Conservation (phyloP, 2,888 invertebrate species). For the Nineta flava region DNA sequence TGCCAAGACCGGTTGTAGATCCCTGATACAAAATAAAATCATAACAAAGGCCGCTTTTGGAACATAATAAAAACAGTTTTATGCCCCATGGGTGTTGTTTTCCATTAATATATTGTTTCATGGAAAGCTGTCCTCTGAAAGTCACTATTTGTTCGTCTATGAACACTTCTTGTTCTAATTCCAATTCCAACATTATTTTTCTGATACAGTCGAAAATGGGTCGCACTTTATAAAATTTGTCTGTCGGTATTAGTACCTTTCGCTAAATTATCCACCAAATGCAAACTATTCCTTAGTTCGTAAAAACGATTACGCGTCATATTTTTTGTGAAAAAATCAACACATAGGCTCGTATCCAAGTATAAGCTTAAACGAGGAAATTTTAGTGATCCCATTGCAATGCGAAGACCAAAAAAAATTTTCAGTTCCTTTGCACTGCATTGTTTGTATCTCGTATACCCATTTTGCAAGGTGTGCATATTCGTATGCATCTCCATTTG, state of each 20-base stretch:
- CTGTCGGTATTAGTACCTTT: neutral
- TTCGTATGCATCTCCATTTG: no score
- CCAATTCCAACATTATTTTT: constrained; percentile 7
- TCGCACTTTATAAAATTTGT: constrained; percentile 11
- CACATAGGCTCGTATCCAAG: no score
- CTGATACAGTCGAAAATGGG: constrained; percentile 12
- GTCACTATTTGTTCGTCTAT: constrained; percentile 20
- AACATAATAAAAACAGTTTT: constrained; percentile 16
- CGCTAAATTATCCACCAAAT: constrained; percentile 2
- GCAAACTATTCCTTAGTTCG: constrained; percentile 3
- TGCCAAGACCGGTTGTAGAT: no score
- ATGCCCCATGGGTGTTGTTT: constrained; percentile 18
- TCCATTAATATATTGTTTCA: constrained; percentile 17
- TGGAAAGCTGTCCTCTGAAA: constrained; percentile 15
- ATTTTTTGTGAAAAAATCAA: no score
- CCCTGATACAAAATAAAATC: no score
- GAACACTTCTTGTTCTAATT: constrained; percentile 3
- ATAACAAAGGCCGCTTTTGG: constrained; percentile 14
- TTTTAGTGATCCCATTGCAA: no score
- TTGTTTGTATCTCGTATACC: no score
- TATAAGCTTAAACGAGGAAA: no score
- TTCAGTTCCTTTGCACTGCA: no score
- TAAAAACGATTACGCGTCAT: no score
- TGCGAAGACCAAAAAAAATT: no score
- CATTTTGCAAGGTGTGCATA: no score